Base-by-base conservation (phyloP, 2,888 invertebrate genomes). In the Campoletis raptor region DNA sequence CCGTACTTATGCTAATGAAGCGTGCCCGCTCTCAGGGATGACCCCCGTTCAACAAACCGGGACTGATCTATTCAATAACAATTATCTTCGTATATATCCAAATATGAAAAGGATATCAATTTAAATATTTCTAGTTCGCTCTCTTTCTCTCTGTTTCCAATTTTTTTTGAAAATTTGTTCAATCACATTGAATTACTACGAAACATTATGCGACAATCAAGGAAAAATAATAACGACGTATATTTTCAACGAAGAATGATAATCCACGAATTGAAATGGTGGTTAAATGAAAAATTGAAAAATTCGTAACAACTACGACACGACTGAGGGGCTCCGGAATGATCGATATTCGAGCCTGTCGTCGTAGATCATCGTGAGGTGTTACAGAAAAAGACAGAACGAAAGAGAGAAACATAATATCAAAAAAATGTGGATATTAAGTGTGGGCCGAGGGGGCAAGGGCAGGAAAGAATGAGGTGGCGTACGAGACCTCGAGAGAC, bases 1-100 rank as follows among this genome's bases (percentile, higher is more conserved):
- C 92, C 91, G 91, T 90, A 82, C 89, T 85, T 85, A 89, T 90
- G 91, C 78, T 90, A 90, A 92, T 91, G 66, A 37, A 45, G 76
- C 77, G 45, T 64, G 45, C 54, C 30, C 74, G 67, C 52, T 61
- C 18, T 61, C 89, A 89, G 89, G 89, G 87, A 84, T 86, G 89
- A 78, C 52, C 64, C 52, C 64, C 83, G 42, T 74, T 10, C 67
- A 54, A 12, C n/a, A 74, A 54, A 30, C 30, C 61, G 61, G 6
- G 30, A 61, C 61, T 30, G 61, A 61, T 66, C 64, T 54, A 42
- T 21, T 54, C 54, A 40, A 30, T 21, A 21, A 54, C 61, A 61
- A 61, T 61, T 30, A 61, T 61, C 15, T 61, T 61, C 61, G 15
- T 61, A 30, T 30, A 15, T 30, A 61, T 61, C 30, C 5, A 61